phyloP scores from a whole-genome alignment of 2,113 vertebrate species.

The Chloropsis hardwickii region DNA sequence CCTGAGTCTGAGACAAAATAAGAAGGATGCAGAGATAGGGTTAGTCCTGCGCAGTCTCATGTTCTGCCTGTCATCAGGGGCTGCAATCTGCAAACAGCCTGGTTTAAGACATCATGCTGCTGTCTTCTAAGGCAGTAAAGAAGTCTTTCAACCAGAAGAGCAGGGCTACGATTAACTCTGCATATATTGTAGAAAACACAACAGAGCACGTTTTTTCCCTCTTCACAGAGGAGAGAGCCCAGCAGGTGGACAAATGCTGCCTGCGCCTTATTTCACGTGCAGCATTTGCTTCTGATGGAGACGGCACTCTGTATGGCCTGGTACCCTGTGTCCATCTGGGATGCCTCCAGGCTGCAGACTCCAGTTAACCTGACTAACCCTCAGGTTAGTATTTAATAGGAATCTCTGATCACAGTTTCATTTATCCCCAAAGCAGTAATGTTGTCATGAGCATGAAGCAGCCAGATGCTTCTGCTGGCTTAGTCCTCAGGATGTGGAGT shows the following conservation, averaged over 20 bases:
- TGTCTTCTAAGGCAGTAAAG: neutral
- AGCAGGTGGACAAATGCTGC: neutral
- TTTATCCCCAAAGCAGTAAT: neutral
- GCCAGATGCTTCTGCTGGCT: neutral
- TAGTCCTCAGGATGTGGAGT: neutral
- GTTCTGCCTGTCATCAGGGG: neutral
- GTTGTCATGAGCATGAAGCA: fast-evolving
- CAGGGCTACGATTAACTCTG: neutral
- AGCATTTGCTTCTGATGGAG: neutral
- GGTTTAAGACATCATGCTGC: neutral
- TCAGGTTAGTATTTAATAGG: neutral
- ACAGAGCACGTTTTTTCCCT: fast-evolving
- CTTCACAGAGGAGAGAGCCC: neutral
- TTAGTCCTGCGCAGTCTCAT: neutral
- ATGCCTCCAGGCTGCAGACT: neutral
- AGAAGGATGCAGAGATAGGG: neutral
- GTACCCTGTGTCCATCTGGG: neutral
- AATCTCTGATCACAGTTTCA: neutral
- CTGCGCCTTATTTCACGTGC: neutral
- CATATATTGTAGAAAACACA: neutral
- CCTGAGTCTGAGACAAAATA: neutral
- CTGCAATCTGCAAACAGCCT: neutral
- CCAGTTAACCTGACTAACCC: neutral
- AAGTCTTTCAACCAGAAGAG: neutral
- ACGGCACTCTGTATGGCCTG: fast-evolving